A percentile compares a stretch with the other conserved stretches of the same genome.
Evolutionary conservation across 2,888 invertebrate genomes (phyloP).

Genomic region (Siphonodentalium dalli): DNA sequence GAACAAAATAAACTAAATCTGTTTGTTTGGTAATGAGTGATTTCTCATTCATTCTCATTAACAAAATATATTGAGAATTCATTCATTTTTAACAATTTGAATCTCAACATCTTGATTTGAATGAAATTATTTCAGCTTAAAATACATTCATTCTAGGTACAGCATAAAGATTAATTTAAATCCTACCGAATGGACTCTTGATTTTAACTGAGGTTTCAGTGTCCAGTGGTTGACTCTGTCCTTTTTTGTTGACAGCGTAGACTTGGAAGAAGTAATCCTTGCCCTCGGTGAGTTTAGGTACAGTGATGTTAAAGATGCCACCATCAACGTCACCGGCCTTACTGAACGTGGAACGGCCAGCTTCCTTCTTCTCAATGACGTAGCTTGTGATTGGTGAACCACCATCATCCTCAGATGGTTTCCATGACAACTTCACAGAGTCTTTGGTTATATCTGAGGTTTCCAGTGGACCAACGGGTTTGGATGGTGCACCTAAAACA

Average conservation of each 20-base stretch:
- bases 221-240: slow-evolving; percentile 65
- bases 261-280: slow-evolving; percentile 59
- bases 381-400: slow-evolving; percentile 56
- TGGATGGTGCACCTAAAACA: too few relatives aligned
- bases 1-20: too few relatives aligned
- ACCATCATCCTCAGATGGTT: slow-evolving; percentile 59
- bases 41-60: too few relatives aligned
- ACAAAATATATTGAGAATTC: too few relatives aligned
- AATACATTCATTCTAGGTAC: too few relatives aligned
- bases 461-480: slow-evolving; percentile 47
- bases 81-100: too few relatives aligned
- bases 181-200: slow-evolving; percentile 36
- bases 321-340: slow-evolving; percentile 37
- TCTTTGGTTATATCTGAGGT: slow-evolving; percentile 45
- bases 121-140: too few relatives aligned
- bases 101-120: too few relatives aligned
- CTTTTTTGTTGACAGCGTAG: slow-evolving; percentile 53
- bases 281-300: slow-evolving; percentile 70
- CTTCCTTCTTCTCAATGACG: slow-evolving; percentile 70
- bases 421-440: slow-evolving; percentile 55
- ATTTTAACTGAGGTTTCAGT: slow-evolving; percentile 47
- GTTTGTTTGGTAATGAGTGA: too few relatives aligned
- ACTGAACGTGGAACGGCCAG: slow-evolving; percentile 79
- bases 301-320: slow-evolving; percentile 67
- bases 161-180: too few relatives aligned